Evolutionary conservation across 2,113 vertebrate species (phyloP).

Genomic region (Brachionichthys hirsutus): DNA sequence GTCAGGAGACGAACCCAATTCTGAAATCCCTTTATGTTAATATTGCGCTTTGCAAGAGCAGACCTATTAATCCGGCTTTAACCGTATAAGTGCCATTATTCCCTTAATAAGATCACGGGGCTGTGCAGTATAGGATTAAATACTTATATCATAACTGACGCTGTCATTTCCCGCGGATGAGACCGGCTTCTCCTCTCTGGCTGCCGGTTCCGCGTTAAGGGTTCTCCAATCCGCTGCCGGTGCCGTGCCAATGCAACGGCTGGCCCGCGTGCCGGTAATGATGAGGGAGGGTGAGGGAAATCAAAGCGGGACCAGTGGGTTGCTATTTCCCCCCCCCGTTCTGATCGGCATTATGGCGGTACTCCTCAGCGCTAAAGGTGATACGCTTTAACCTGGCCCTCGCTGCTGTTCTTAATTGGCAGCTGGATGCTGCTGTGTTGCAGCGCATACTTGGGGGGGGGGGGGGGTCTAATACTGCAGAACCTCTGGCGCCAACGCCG

Average conservation of each 20-base stretch:
- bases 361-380: conserved; percentile 53
- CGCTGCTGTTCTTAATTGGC: conserved; percentile 63
- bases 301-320: conserved; percentile 58
- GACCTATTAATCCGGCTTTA: conserved; percentile 83
- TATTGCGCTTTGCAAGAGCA: conserved; percentile 77
- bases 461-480: conserved; percentile 39
- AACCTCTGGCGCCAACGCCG: conserved; percentile 41
- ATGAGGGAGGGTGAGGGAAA: conserved; percentile 68
- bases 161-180: conserved; percentile 76
- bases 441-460: conserved; percentile 8
- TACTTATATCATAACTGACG: conserved; percentile 82
- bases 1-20: conserved; percentile 71
- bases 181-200: conserved; percentile 64
- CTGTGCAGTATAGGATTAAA: conserved; percentile 83
- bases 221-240: conserved; percentile 65
- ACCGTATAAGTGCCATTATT: conserved; percentile 81
- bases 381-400: conserved; percentile 63
- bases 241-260: conserved; percentile 34
- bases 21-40: conserved; percentile 83
- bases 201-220: conserved; percentile 76
- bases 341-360: conserved; percentile 45
- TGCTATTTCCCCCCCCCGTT: conserved; percentile 47
- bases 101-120: conserved; percentile 83
- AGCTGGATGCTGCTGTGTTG: conserved; percentile 48
- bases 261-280: conserved; percentile 61